phyloP scores from a whole-genome alignment of 2,113 vertebrate genomes.

The Papio anubis region DNA sequence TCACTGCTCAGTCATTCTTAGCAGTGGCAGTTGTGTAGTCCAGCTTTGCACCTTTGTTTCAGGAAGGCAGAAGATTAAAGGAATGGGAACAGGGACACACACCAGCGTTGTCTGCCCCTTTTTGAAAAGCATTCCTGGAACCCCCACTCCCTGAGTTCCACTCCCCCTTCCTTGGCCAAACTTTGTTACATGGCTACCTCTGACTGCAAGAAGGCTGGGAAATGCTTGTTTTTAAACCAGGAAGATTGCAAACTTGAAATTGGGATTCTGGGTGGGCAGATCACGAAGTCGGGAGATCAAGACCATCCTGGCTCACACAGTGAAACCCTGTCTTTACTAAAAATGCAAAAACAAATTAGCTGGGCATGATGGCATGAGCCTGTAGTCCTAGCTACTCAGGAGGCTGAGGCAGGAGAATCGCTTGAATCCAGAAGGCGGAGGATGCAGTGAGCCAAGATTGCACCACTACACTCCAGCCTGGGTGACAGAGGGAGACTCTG shows the following conservation, averaged over 20 bases:
- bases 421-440: no score
- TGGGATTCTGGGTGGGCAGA: no score
- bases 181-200: background rate
- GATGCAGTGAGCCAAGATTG: no score
- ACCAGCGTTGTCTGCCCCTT: background rate
- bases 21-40: background rate
- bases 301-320: no score
- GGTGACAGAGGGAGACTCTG: no score
- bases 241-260: background rate
- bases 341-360: no score
- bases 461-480: no score
- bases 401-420: no score
- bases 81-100: accelerated
- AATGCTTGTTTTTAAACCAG: background rate
- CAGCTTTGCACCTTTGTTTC: background rate
- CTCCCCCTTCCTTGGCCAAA: background rate
- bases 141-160: background rate
- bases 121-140: background rate
- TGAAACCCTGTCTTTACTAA: no score
- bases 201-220: background rate
- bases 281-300: no score
- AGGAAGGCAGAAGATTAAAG: background rate
- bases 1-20: background rate
- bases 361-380: no score
- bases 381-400: no score